Evolutionary conservation across 2,888 invertebrate species (phyloP), one percentile per base, ranked within the genome.

Genomic region (Caenorhabditis sp.): DNA sequence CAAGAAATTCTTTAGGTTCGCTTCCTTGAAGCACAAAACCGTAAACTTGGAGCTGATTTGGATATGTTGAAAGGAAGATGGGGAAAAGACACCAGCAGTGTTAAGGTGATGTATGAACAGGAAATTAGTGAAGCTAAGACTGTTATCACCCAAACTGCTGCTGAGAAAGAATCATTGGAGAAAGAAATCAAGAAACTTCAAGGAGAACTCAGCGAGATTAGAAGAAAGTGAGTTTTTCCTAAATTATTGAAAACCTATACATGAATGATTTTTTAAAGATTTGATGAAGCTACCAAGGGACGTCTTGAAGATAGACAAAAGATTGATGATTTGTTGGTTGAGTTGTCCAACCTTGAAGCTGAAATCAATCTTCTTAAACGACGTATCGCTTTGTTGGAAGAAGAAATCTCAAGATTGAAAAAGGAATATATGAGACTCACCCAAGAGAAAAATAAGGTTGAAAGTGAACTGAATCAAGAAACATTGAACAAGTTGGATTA

Each of bases 401-500:
- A 86, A 58, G 89, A 89, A 76, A 80, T 88, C 27, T 75, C 77
- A 21, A 87, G 88, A 56, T 85, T 88, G 70, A 88, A 87, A 83
- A 89, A 89, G 63, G 90, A 90, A 77, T 88, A 89, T 80, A 67
- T 76, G 49, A 83, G 88, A 12, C 87, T 76, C 14, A 59, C 58
- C 38, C 67, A 74, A 31, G 80, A 82, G 25, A 75, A 78, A 27
- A 77, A 78, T 66, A 58, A 75, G 20, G 71, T 70, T 43, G 59
- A 74, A 12, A 69, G 67, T 21, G 89, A 90, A 72, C 82, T 90
- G 75, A 90, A 90, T 83, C 89, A 89, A 75, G 90, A 90, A 83
- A 89, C 90, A 1, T 84, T 90, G 72, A 87, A 87, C 76, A 88
- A 90, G 56, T 88, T 90, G 74, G 89, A 90, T 70, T 89, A 89